A percentile compares a stretch with the other conserved stretches of the same genome.
phyloP scores from a whole-genome alignment of 2,113 vertebrate genomes.

The Phaethornis superciliosus region DNA sequence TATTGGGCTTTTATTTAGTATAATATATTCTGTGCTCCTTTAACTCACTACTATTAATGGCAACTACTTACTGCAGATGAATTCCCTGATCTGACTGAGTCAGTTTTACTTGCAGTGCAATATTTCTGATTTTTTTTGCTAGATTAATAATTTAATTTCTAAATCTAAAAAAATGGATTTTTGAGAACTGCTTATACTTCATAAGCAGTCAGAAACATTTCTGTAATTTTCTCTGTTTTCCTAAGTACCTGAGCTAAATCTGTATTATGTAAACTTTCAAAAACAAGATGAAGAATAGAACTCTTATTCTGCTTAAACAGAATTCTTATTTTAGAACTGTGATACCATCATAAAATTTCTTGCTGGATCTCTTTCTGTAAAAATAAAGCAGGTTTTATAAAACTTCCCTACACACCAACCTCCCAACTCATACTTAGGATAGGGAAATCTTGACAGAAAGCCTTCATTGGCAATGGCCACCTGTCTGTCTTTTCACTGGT shows the following conservation, averaged over 20 bases:
- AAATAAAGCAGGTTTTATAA: constrained; percentile 34
- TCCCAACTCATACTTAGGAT: neutral
- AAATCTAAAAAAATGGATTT: neutral
- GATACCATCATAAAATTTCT: constrained; percentile 46
- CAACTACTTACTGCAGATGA: neutral
- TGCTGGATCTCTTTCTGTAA: constrained; percentile 24
- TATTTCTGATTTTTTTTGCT: neutral
- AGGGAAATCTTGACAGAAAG: constrained; percentile 47
- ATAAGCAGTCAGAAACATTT: neutral
- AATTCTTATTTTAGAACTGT: constrained; percentile 23
- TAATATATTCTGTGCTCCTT: neutral
- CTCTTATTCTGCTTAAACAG: constrained; percentile 7
- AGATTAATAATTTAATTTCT: neutral
- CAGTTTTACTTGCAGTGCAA: neutral
- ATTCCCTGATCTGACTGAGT: neutral
- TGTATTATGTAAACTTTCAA: neutral
- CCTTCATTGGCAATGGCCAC: constrained; percentile 25
- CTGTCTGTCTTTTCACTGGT: constrained; percentile 49
- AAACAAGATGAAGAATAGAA: constrained; percentile 14
- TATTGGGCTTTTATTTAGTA: neutral
- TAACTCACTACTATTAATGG: neutral
- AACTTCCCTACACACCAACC: neutral
- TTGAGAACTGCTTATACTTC: neutral
- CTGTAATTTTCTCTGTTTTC: neutral
- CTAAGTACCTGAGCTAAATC: neutral